Evolutionary conservation across 2,797 vertebrate species (phyloP).

Genomic region (Apodemus agrarius): DNA sequence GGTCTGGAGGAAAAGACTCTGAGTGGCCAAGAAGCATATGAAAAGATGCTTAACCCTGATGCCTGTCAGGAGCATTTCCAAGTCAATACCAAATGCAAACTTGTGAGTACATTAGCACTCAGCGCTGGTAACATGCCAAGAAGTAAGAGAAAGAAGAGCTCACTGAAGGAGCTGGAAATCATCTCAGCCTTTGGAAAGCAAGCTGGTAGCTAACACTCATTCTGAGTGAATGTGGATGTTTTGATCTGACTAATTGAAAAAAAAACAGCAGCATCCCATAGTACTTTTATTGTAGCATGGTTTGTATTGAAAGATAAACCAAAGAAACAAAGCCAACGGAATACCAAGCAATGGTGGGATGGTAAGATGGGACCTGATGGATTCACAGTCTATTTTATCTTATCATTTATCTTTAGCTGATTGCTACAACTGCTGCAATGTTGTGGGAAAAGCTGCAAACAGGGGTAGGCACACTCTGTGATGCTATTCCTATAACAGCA

Average conservation of each 20-base stretch:
- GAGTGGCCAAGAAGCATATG: constrained; percentile 21
- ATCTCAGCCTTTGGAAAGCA: neutral
- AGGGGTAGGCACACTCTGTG: neutral
- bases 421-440: neutral
- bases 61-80: constrained; percentile 5
- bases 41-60: constrained; percentile 39
- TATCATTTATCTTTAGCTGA: neutral
- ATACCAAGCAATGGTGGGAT: neutral
- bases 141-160: neutral
- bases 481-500: neutral
- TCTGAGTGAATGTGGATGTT: constrained; percentile 7
- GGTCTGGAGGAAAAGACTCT: constrained; percentile 46
- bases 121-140: neutral
- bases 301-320: neutral
- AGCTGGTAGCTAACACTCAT: neutral
- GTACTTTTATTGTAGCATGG: neutral
- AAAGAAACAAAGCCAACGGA: constrained; percentile 1
- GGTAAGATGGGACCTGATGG: neutral
- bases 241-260: neutral
- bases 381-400: neutral
- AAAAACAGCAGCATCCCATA: neutral
- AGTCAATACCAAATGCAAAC: constrained; percentile 40
- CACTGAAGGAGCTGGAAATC: neutral
- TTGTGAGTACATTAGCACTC: constrained; percentile 1
- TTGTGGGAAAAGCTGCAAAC: neutral